These are phyloP conservation scores for Glyphotaelius pellucidus DNA, from an alignment of 2,888 invertebrate species.

Conservation along the genomic window DNA sequence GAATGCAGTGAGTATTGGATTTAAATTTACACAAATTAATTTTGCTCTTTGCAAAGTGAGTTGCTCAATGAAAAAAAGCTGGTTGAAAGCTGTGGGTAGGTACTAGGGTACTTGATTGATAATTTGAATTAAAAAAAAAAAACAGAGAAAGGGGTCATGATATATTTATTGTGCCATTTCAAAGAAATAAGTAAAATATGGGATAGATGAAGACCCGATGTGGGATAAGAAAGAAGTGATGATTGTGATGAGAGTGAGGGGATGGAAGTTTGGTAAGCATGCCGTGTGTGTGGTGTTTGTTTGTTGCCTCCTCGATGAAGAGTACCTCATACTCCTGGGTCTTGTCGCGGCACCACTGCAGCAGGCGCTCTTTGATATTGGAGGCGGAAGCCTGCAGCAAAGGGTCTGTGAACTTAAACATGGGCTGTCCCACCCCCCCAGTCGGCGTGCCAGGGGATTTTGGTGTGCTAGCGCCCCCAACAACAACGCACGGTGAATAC, in stretches of 20 bases:
- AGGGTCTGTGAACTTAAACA: constrained; percentile 95
- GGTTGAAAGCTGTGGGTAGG: not conserved
- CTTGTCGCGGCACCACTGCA: constrained; percentile 98
- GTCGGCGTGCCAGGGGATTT: constrained; percentile 84
- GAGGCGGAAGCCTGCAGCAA: constrained; percentile 93
- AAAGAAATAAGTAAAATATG: constrained; percentile 3
- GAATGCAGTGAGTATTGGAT: not conserved
- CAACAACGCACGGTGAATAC: constrained; percentile 55
- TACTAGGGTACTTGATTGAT: not conserved
- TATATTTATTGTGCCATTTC: not conserved
- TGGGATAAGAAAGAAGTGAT: not conserved
- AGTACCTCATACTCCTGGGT: constrained; percentile 97
- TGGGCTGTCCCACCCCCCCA: constrained; percentile 83
- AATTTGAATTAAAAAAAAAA: not conserved
- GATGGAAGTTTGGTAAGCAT: constrained; percentile 16
- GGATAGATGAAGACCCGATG: not conserved
- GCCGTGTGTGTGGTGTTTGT: constrained; percentile 27
- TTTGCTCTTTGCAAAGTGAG: not conserved
- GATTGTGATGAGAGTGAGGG: constrained; percentile 10
- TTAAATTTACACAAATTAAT: not conserved
- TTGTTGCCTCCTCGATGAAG: constrained; percentile 37
- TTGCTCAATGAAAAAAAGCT: not conserved
- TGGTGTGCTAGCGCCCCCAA: constrained; percentile 63
- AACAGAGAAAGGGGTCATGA: not conserved
- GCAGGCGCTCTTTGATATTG: constrained; percentile 97